Evolutionary conservation across 2,113 vertebrate genomes (phyloP), one percentile per base, ranked within the genome.

Genomic region (Dendropsophus ebraccatus): DNA sequence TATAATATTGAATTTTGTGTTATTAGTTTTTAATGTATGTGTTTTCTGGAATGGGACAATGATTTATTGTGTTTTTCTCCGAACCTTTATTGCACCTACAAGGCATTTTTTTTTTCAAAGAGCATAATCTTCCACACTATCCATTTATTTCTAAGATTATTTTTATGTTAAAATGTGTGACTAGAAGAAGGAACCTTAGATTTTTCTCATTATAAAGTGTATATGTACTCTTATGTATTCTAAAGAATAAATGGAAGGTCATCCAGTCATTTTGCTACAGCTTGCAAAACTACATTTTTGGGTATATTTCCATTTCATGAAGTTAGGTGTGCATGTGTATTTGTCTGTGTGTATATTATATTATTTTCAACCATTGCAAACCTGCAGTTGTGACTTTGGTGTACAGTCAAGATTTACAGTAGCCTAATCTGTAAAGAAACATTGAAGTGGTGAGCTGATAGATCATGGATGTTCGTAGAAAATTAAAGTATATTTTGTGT

Each of bases 1-100:
- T 74, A 25, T 73, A 76, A 74, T 84, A 84, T 76, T 76, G 72
- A 45, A 84, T 65, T 76, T 74, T 70, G 32, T 60, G 25, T 35
- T 62, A 74, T 81, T 81, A 74, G 56, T 25, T 62, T 58, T 73
- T 81, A 74, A 81, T 87, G 35, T 87, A 56, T 81, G 77, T 77
- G 73, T 84, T 81, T 58, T 87, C 56, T 47, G 19, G 45, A 73
- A 41, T 13, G 37, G 69, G 14, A 58, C 5, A 62, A 30, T 81
- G 85, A 87, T 87, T 87, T 87, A 81, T 81, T 62, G 25, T 81
- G 76, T 73, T 86, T 69, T 86, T 62, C n/a, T 60, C 8, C 41
- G 81, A 73, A n/a, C 49, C 60, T 81, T 87, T 81, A 87, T 87
- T 87, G 65, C 69, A 74, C 65, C 85, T 87, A 62, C 69, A 60